These are phyloP conservation scores for Tholera decimalis DNA, from an alignment of 2,888 invertebrate species.

Conservation along the genomic window DNA sequence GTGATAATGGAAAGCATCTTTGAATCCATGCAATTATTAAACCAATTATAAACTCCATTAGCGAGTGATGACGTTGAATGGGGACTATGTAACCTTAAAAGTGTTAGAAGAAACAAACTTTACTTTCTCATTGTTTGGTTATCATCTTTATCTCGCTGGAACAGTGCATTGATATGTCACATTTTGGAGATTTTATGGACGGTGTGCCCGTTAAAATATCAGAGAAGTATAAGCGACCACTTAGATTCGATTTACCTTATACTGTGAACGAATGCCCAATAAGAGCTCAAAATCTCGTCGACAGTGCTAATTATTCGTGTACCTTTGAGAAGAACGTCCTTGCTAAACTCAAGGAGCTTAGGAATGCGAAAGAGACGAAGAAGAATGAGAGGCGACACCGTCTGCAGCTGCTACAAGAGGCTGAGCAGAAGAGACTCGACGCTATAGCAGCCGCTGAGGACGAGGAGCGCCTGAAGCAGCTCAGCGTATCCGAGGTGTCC, in stretches of 20 bases:
- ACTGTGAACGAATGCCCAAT: constrained; percentile 79
- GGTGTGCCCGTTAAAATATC: constrained; percentile 97
- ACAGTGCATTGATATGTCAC: constrained; percentile 86
- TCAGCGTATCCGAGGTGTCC: constrained; percentile 91
- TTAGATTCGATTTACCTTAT: constrained; percentile 90
- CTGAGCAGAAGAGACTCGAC: constrained; percentile 90
- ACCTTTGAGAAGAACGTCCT: constrained; percentile 94
- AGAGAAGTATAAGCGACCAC: constrained; percentile 96
- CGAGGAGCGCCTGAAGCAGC: constrained; percentile 90
- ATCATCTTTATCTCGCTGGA: constrained; percentile 72
- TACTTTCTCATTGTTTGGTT: constrained; percentile 86
- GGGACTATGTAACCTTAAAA: constrained; percentile 89
- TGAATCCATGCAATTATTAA: constrained; percentile 54
- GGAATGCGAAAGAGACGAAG: constrained; percentile 92
- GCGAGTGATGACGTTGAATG: constrained; percentile 86
- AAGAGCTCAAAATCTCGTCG: constrained; percentile 83
- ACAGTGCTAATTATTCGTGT: constrained; percentile 92
- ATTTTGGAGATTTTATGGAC: constrained; percentile 93
- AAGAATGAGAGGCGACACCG: constrained; percentile 92
- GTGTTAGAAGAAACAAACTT: constrained; percentile 86
- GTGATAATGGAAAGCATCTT: constrained; percentile 69
- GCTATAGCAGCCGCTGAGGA: constrained; percentile 87
- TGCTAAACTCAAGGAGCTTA: constrained; percentile 94
- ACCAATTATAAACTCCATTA: constrained; percentile 63
- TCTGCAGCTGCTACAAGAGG: constrained; percentile 91